Evolutionary conservation across 2,888 invertebrate species (phyloP).

Genomic region (Diaperis boleti): DNA sequence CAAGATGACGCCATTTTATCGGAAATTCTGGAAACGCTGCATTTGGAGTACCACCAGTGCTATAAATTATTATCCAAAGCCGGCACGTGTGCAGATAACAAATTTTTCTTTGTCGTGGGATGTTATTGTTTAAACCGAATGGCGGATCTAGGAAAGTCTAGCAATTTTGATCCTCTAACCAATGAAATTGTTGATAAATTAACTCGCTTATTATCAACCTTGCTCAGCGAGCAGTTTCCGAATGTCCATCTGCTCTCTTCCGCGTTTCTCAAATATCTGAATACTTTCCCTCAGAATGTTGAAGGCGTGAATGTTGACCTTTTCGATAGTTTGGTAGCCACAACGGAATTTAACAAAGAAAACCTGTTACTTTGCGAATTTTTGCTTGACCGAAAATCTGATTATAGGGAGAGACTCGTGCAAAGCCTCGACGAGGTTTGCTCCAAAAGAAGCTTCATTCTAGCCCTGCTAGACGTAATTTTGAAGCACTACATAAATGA

Average conservation of each 20-base stretch:
- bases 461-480: slow-evolving; percentile 72
- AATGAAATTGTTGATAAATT: slow-evolving; percentile 46
- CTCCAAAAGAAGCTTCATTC: slow-evolving; percentile 73
- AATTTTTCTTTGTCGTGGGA: slow-evolving; percentile 39
- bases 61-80: slow-evolving; percentile 56
- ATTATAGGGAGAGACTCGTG: slow-evolving; percentile 67
- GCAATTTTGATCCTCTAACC: slow-evolving; percentile 48
- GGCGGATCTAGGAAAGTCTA: slow-evolving; percentile 36
- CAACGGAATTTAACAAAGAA: slow-evolving; percentile 70
- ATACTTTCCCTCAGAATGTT: slow-evolving; percentile 73
- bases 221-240: slow-evolving; percentile 46
- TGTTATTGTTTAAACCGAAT: slow-evolving; percentile 51
- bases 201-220: slow-evolving; percentile 44
- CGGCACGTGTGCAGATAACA: slow-evolving; percentile 1
- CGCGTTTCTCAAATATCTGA: slow-evolving; percentile 70
- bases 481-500: slow-evolving; percentile 64
- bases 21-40: slow-evolving; percentile 65
- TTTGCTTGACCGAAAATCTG: slow-evolving; percentile 70
- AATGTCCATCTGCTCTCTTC: slow-evolving; percentile 69
- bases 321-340: slow-evolving; percentile 69
- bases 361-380: slow-evolving; percentile 71
- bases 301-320: slow-evolving; percentile 67
- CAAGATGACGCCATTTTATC: slow-evolving; percentile 58
- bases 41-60: slow-evolving; percentile 64
- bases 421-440: slow-evolving; percentile 68